phyloP scores from a whole-genome alignment of 1,140 invertebrate species.

The Archivesica marissinica region DNA sequence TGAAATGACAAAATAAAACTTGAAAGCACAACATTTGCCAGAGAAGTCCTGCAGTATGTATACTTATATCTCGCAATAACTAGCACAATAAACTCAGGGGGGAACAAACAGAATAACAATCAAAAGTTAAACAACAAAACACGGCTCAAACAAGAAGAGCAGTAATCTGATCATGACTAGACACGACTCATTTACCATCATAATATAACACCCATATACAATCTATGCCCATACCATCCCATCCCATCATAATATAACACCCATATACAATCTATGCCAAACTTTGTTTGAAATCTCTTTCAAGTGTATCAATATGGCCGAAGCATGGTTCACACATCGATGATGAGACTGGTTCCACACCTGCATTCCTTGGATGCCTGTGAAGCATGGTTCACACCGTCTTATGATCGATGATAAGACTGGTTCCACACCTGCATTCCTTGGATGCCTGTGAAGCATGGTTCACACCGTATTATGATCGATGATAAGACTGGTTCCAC shows the following conservation, averaged over 20 bases:
- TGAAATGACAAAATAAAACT: not conserved
- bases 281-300: not conserved
- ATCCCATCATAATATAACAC: not conserved
- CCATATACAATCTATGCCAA: not conserved
- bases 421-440: too few species aligned
- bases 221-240: not conserved
- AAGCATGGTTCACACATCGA: too few species aligned
- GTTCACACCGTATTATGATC: too few species aligned
- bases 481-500: too few species aligned
- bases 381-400: too few species aligned
- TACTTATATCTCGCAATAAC: too few species aligned
- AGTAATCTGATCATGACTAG: conserved; percentile 23
- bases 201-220: not conserved
- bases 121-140: not conserved
- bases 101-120: not conserved
- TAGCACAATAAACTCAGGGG: conserved; percentile 10
- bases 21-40: not conserved
- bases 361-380: too few species aligned
- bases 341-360: too few species aligned
- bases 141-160: not conserved
- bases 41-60: not conserved
- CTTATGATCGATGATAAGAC: too few species aligned
- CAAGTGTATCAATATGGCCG: too few species aligned
- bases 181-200: conserved; percentile 29
- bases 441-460: too few species aligned